A percentile compares a stretch with the other conserved stretches of the same genome.
Evolutionary conservation across 2,797 vertebrate species (phyloP).

Genomic region (Pseudomugil gertrudae): DNA sequence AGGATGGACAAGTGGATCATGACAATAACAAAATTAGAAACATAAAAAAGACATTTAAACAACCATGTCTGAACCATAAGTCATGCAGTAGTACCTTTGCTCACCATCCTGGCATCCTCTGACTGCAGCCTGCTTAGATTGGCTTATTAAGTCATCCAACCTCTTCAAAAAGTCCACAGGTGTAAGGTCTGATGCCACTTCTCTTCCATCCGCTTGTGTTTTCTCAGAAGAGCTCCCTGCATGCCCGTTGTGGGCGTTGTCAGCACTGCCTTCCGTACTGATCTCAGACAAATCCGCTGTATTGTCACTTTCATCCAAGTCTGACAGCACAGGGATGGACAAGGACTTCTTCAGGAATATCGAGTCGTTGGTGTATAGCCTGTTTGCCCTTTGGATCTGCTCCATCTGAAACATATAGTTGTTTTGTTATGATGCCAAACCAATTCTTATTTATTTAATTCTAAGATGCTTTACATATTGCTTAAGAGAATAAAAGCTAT

Average conservation of each 20-base stretch:
- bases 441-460: neutral
- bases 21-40: too few relatives aligned
- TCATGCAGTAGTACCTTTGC: constrained; percentile 65
- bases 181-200: constrained; percentile 69
- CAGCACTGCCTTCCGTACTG: neutral
- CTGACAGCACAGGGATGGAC: constrained; percentile 84
- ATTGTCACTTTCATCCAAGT: constrained; percentile 61
- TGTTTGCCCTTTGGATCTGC: constrained; percentile 90
- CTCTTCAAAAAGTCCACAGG: constrained; percentile 87
- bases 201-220: constrained; percentile 8
- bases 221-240: constrained; percentile 10
- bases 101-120: constrained; percentile 78
- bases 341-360: constrained; percentile 91
- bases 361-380: constrained; percentile 93
- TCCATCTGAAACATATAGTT: constrained; percentile 84
- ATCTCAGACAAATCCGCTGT: constrained; percentile 49
- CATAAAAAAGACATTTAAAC: neutral
- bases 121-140: constrained; percentile 87
- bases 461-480: neutral
- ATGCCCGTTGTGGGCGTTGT: constrained; percentile 33
- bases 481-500: too few relatives aligned
- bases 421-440: neutral
- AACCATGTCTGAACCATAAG: neutral
- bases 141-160: constrained; percentile 87
- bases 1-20: too few relatives aligned